Percentiles rank a stretch among this genome's conserved stretches.
Evolutionary conservation across 1,140 invertebrate species (phyloP).

Genomic region (Popillia japonica): DNA sequence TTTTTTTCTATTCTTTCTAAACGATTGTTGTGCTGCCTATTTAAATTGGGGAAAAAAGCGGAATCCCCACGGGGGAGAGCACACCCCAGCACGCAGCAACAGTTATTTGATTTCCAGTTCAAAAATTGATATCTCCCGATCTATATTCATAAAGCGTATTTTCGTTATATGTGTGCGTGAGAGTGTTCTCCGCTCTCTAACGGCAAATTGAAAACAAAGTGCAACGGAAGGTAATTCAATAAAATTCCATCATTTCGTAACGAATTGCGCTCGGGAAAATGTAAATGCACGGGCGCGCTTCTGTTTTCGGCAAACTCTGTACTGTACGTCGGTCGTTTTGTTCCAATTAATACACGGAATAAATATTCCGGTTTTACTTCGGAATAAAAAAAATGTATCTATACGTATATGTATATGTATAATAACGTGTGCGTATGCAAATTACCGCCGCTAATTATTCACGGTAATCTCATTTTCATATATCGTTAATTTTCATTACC

Average conservation of each 20-base stretch:
- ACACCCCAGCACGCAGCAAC: background rate
- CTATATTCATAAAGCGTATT: slow-evolving; percentile 25
- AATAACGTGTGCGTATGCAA: slow-evolving; percentile 2
- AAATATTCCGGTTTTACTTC: slow-evolving; percentile 14
- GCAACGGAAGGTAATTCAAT: slow-evolving; percentile 26
- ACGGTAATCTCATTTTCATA: slow-evolving; percentile 24
- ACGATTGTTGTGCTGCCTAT: background rate
- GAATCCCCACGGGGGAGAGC: background rate
- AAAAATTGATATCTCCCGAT: slow-evolving; percentile 22
- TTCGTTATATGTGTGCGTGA: too few species aligned
- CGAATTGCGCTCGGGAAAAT: slow-evolving; percentile 27
- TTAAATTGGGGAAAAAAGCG: background rate
- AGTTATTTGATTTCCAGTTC: slow-evolving; percentile 10
- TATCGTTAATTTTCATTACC: slow-evolving; percentile 31
- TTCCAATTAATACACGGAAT: slow-evolving; percentile 4
- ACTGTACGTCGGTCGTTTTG: background rate
- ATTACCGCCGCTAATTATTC: slow-evolving; percentile 1
- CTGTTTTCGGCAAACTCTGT: slow-evolving; percentile 4
- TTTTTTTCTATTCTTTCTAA: background rate
- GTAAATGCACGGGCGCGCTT: slow-evolving; percentile 13
- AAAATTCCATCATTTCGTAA: slow-evolving; percentile 29
- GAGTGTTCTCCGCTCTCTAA: slow-evolving; percentile 12
- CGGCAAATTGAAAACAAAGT: slow-evolving; percentile 26
- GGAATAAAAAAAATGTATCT: too few species aligned
- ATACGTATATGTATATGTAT: too few species aligned